These are phyloP conservation scores for Perizoma affinitatum DNA, from an alignment of 2,888 invertebrate species.

Conservation along the genomic window DNA sequence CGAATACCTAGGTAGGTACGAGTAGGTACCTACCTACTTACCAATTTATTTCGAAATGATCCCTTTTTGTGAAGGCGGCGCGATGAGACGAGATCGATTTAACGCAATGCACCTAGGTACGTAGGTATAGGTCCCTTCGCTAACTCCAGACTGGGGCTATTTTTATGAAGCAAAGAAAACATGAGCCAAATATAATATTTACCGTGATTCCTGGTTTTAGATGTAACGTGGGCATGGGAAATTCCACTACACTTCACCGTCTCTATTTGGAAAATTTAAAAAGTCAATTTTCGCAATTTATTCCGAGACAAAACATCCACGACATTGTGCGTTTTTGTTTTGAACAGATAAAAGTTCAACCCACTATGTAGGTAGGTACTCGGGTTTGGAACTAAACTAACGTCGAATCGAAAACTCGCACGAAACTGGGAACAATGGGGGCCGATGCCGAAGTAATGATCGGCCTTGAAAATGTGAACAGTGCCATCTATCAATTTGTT, in stretches of 20 bases:
- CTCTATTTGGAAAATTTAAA: slow-evolving; percentile 3
- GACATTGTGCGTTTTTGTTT: slow-evolving; percentile 75
- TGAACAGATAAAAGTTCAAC: slow-evolving; percentile 47
- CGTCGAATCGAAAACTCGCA: too few relatives aligned
- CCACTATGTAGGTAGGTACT: too few relatives aligned
- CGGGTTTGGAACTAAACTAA: too few relatives aligned
- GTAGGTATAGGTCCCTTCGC: slow-evolving; percentile 15
- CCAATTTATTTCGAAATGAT: not conserved
- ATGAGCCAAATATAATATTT: slow-evolving; percentile 43
- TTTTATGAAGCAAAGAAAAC: slow-evolving; percentile 15
- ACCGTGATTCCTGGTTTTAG: slow-evolving; percentile 81
- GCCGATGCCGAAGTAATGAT: slow-evolving; percentile 60
- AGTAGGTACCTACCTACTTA: not conserved
- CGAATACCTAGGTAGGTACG: too few relatives aligned
- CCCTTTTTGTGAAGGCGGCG: not conserved
- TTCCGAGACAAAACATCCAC: slow-evolving; percentile 66
- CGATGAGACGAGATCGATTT: slow-evolving; percentile 19
- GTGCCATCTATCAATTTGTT: slow-evolving; percentile 49
- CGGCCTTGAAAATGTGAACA: slow-evolving; percentile 43
- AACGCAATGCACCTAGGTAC: not conserved
- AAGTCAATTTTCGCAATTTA: slow-evolving; percentile 48
- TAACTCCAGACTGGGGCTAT: slow-evolving; percentile 16
- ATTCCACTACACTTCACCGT: slow-evolving; percentile 67
- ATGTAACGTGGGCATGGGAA: slow-evolving; percentile 78
- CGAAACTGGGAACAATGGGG: slow-evolving; percentile 7